Evolutionary conservation across 2,797 vertebrate species (phyloP), one percentile per base, ranked within the genome.

Genomic region (Hydrophis major): DNA sequence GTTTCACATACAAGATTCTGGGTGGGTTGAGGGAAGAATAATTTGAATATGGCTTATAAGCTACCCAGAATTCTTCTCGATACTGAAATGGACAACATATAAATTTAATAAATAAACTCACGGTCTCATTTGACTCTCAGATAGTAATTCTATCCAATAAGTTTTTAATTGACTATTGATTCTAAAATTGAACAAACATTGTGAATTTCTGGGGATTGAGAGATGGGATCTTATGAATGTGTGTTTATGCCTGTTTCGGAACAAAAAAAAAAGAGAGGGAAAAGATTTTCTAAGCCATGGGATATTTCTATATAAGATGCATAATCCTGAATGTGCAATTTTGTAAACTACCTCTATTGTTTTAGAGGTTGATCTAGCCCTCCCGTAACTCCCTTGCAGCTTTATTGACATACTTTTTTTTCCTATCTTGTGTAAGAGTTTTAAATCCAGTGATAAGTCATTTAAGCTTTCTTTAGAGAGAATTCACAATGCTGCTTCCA

Each of bases 391-490:
- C 88, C 92, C 74, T 94, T 96, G 94, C 92, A 97, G 93, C 95
- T 97, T 94, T 95, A 93, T 96, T 97, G 97, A 96, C 90, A 93
- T 95, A 96, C 50, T 96, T 96, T 66, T 96, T 25, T 27, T 96
- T 97, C 95, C 93, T 95, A 96, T 96, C 91, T 95, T 12, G 93
- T 94, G 89, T 91, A 94, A 50, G 88, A 94, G 57, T 96, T 61
- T 95, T 96, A 96, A 91, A 96, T 95, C 97, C 92, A 96, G 92
- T 78, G 92, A 92, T 95, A 95, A 63, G 95, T 96, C 96, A 95
- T 96, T 97, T 96, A 94, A 95, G 90, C 89, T 95, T 95, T 92
- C 91, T 95, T 91, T 95, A 93, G 96, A 96, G 96, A 97, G 96
- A 96, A 93, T 90, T 91, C 94, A 90, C 94, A 96, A 32, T 92